Evolutionary conservation across 2,888 invertebrate genomes (phyloP).

Genomic region (Dyspetes luteomarginatus): DNA sequence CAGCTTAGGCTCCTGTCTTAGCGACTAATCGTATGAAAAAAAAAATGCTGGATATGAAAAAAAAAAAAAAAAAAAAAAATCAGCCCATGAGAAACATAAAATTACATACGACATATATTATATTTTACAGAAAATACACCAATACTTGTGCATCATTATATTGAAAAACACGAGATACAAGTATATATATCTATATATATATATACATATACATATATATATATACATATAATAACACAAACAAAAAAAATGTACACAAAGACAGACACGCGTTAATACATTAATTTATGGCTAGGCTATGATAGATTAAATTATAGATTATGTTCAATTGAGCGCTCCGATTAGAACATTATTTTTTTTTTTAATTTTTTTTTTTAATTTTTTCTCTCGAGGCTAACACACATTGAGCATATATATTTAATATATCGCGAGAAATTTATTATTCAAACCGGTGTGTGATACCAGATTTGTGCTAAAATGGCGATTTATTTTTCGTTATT

Average conservation of each 20-base stretch:
- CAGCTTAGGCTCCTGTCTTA: slow-evolving; percentile 74
- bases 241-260: slow-evolving; percentile 53
- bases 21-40: slow-evolving; percentile 69
- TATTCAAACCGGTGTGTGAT: slow-evolving; percentile 57
- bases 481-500: slow-evolving; percentile 38
- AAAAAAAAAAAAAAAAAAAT: too few relatives aligned
- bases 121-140: slow-evolving; percentile 74
- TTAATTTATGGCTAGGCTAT: slow-evolving; percentile 81
- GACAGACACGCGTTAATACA: slow-evolving; percentile 64
- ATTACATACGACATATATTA: slow-evolving; percentile 70
- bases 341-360: slow-evolving; percentile 75
- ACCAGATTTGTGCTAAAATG: slow-evolving; percentile 35
- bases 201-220: slow-evolving; percentile 49
- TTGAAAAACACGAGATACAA: slow-evolving; percentile 55
- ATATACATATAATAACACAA: slow-evolving; percentile 23
- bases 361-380: too few relatives aligned
- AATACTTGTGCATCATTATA: slow-evolving; percentile 71
- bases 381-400: slow-evolving; percentile 65
- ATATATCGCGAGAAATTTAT: slow-evolving; percentile 26
- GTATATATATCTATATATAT: slow-evolving; percentile 53
- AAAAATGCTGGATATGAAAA: slow-evolving; percentile 58
- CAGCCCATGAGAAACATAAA: slow-evolving; percentile 61
- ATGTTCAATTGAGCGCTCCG: slow-evolving; percentile 78
- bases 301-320: slow-evolving; percentile 81
- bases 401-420: background rate